These are phyloP conservation scores for Sphenodon punctatus DNA, from an alignment of 2,797 vertebrate genomes.

Conservation along the genomic window DNA sequence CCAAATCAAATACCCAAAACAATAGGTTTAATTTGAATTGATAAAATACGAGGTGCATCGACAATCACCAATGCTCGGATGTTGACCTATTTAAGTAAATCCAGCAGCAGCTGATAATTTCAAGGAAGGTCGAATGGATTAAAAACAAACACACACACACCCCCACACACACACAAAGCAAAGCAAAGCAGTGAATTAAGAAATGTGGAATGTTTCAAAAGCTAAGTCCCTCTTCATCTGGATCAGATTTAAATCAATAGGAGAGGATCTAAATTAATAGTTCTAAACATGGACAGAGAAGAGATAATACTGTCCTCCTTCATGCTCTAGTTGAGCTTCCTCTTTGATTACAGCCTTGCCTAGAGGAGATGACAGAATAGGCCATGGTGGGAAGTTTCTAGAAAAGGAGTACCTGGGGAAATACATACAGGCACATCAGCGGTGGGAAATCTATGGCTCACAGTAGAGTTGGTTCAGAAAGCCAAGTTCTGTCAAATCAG, in stretches of 20 bases:
- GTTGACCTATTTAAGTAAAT: background rate
- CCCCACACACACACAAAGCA: too few relatives aligned
- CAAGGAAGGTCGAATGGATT: background rate
- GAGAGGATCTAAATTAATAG: background rate
- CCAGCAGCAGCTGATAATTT: background rate
- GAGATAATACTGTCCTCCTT: accelerated
- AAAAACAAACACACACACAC: too few relatives aligned
- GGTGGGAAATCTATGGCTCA: too few relatives aligned
- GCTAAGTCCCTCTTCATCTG: background rate
- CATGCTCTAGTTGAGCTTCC: too few relatives aligned
- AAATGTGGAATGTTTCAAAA: background rate
- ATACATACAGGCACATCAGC: too few relatives aligned
- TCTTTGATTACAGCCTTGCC: too few relatives aligned
- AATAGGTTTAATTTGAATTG: background rate
- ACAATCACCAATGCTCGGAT: background rate
- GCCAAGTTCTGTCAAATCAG: too few relatives aligned
- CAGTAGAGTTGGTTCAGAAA: too few relatives aligned
- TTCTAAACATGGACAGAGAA: background rate
- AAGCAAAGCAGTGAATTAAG: too few relatives aligned
- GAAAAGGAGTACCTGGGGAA: too few relatives aligned
- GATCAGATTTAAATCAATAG: conserved; percentile 5
- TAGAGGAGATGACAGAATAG: too few relatives aligned
- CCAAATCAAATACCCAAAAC: background rate
- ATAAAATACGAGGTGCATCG: background rate
- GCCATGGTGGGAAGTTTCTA: too few relatives aligned